These are phyloP conservation scores for Cerastis rubricosa DNA, from an alignment of 2,888 invertebrate genomes.

Conservation along the genomic window DNA sequence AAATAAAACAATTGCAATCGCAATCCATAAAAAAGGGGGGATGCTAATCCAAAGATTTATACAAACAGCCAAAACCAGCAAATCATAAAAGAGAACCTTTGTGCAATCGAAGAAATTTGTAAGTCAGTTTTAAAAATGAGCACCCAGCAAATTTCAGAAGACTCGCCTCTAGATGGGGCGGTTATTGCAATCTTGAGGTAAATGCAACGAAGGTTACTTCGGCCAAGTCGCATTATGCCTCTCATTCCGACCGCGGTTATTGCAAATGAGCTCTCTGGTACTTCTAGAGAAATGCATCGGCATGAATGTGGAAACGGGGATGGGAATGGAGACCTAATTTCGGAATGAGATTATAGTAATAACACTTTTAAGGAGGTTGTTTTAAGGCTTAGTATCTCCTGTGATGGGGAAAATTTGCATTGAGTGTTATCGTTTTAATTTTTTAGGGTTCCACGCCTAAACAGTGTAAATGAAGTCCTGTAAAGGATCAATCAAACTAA, in stretches of 20 bases:
- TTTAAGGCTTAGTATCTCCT: slow-evolving; percentile 18
- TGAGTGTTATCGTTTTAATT: slow-evolving; percentile 13
- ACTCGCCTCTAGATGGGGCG: slow-evolving; percentile 65
- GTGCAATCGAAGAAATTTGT: slow-evolving; percentile 64
- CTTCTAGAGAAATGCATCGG: slow-evolving; percentile 66
- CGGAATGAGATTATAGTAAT: slow-evolving; percentile 69
- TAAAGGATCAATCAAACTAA: neutral
- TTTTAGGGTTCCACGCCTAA: neutral
- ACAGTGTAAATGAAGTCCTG: neutral
- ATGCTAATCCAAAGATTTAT: neutral
- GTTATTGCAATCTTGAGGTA: slow-evolving; percentile 74
- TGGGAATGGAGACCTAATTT: slow-evolving; percentile 73
- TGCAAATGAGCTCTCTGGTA: slow-evolving; percentile 81
- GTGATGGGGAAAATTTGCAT: slow-evolving; percentile 31
- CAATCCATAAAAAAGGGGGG: neutral
- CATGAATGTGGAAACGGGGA: slow-evolving; percentile 64
- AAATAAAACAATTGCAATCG: neutral
- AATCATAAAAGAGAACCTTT: slow-evolving; percentile 54
- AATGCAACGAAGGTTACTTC: slow-evolving; percentile 71
- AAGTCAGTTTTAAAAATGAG: slow-evolving; percentile 64
- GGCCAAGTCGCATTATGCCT: slow-evolving; percentile 79
- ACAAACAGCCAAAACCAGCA: slow-evolving; percentile 1
- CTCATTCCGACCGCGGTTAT: slow-evolving; percentile 80
- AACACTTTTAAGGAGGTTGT: slow-evolving; percentile 50
- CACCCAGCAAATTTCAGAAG: slow-evolving; percentile 69